These are phyloP conservation scores for Cistogaster globosa DNA, from an alignment of 2,888 invertebrate species.

Conservation along the genomic window DNA sequence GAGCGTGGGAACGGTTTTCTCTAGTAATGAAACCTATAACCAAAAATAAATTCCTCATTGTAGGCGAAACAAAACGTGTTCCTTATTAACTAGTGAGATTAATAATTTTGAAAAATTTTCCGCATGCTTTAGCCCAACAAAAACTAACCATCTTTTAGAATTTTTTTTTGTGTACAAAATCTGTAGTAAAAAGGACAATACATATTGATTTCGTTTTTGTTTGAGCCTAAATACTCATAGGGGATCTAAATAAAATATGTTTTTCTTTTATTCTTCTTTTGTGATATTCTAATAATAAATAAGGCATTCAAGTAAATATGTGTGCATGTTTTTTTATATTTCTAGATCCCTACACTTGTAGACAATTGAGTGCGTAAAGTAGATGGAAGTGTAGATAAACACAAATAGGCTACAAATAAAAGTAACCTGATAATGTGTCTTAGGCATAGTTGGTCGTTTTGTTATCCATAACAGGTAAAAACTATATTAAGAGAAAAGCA, in stretches of 20 bases:
- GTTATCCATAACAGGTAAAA: conserved; percentile 42
- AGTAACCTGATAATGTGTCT: conserved; percentile 43
- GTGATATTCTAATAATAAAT: not conserved
- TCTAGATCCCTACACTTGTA: conserved; percentile 3
- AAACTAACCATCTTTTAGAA: conserved; percentile 24
- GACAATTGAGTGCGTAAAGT: conserved; percentile 35
- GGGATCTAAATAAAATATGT: conserved; percentile 17
- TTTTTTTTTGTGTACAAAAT: conserved; percentile 56
- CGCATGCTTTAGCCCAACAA: not conserved
- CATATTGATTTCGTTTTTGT: conserved; percentile 6
- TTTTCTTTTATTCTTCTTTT: conserved; percentile 1
- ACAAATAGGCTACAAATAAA: not conserved
- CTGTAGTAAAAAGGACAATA: conserved; percentile 46
- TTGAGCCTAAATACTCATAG: not conserved
- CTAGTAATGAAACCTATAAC: conserved; percentile 18
- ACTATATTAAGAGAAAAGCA: not conserved
- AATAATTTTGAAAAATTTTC: not conserved
- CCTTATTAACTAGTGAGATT: conserved; percentile 32
- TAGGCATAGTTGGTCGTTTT: conserved; percentile 20
- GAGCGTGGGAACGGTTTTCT: conserved; percentile 62
- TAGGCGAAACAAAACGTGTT: not conserved
- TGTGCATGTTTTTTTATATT: not conserved
- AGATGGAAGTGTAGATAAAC: not conserved
- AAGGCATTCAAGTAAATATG: conserved; percentile 17
- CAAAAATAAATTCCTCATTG: not conserved